Evolutionary conservation across 1,140 invertebrate genomes (phyloP).

Genomic region (Sminthurides bifidus): DNA sequence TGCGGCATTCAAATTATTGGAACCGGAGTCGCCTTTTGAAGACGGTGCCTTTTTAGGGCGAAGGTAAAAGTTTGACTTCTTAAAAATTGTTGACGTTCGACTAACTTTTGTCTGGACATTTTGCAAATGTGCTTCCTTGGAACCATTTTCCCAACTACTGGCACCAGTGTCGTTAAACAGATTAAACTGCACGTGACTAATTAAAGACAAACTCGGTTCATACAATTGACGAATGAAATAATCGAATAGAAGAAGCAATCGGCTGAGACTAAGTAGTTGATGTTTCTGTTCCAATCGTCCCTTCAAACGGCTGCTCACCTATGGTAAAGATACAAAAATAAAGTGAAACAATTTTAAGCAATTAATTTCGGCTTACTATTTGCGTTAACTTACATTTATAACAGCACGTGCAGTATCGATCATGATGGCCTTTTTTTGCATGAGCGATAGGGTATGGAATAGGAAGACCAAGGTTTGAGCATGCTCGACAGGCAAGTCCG

Average conservation of each 20-base stretch:
- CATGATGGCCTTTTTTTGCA: slow-evolving; percentile 93
- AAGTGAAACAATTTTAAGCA: slow-evolving; percentile 8
- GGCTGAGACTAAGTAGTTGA: slow-evolving; percentile 61
- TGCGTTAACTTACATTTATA: slow-evolving; percentile 31
- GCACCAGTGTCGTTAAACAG: slow-evolving; percentile 25
- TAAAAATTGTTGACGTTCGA: no score
- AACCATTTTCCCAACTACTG: no score
- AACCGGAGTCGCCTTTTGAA: neutral
- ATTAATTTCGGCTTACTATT: neutral
- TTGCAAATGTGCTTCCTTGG: no score
- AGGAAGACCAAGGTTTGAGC: slow-evolving; percentile 83
- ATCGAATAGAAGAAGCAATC: slow-evolving; percentile 79
- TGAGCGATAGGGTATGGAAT: slow-evolving; percentile 84
- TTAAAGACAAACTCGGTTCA: slow-evolving; percentile 44
- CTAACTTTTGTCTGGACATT: no score
- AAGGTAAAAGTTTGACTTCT: no score
- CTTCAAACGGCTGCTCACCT: slow-evolving; percentile 15
- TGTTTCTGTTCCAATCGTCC: slow-evolving; percentile 30
- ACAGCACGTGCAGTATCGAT: slow-evolving; percentile 43
- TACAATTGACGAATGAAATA: slow-evolving; percentile 92
- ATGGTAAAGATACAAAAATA: slow-evolving; percentile 6
- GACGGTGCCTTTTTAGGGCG: slow-evolving; percentile 3
- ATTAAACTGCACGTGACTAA: slow-evolving; percentile 31
- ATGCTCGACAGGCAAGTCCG: slow-evolving; percentile 91
- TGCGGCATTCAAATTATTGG: slow-evolving; percentile 1